Evolutionary conservation across 2,113 vertebrate genomes (phyloP).

Genomic region (Egretta garzetta): DNA sequence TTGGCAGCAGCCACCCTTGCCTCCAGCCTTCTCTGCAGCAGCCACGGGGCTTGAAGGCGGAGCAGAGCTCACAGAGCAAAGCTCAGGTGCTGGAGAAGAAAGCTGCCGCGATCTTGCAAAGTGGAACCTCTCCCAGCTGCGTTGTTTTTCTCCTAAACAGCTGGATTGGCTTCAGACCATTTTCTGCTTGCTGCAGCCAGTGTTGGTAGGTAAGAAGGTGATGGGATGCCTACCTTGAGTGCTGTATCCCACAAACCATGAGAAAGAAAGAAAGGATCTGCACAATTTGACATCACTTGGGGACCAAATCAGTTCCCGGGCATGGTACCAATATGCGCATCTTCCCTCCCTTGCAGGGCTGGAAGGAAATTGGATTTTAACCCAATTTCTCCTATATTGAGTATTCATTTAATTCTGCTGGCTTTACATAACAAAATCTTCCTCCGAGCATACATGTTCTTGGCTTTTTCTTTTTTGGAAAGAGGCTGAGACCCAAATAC

Average conservation of each 20-base stretch:
- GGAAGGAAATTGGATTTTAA: slow-evolving; percentile 12
- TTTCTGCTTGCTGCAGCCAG: neutral
- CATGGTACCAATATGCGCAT: neutral
- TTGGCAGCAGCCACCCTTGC: neutral
- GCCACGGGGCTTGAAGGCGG: neutral
- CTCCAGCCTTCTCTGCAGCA: neutral
- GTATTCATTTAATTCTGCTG: slow-evolving; percentile 4
- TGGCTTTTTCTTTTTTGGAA: neutral
- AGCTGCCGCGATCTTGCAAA: neutral
- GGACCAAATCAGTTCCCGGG: neutral
- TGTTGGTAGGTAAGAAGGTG: neutral
- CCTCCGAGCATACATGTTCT: neutral
- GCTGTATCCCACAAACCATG: neutral
- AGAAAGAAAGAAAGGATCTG: neutral
- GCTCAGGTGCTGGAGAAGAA: neutral
- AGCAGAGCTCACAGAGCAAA: neutral
- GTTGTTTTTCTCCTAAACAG: neutral
- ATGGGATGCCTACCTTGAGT: neutral
- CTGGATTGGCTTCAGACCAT: neutral
- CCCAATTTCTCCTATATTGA: neutral
- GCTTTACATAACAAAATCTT: neutral
- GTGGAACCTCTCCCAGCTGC: neutral
- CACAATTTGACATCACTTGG: neutral
- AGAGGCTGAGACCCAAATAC: neutral
- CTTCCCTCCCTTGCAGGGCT: neutral